Evolutionary conservation across 2,888 invertebrate species (phyloP), one percentile per base, ranked within the genome.

Genomic region (Limenitis arthemis): DNA sequence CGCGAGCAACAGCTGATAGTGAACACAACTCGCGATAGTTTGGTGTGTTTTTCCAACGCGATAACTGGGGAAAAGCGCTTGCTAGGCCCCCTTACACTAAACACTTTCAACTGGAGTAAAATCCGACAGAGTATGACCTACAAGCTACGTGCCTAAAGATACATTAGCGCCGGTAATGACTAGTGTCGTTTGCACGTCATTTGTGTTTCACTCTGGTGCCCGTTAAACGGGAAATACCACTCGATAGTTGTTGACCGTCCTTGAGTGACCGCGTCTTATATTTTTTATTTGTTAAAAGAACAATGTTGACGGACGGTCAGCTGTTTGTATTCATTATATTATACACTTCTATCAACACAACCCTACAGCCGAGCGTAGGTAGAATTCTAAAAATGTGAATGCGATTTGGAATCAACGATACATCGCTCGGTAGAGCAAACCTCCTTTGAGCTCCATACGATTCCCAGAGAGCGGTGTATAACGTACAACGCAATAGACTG

Each of bases 211-310:
- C 65, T 70, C 72, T 71, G 68, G 63, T 69, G 69, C 68, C 69
- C 61, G 65, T 70, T 62, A 70, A 79, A 78, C 79, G 80, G 82
- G 81, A 80, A 81, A 77, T 75, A 77, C 75, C 71, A 72, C 70
- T 75, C 69, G 70, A 69, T 75, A 74, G 72, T 72, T 68, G 69
- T 66, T 70, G 69, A 67, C 69, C 79, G 84, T 84, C 85, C 85
- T 85, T 84, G 82, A 76, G 69, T 77, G 79, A 81, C 81, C 81
- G 81, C 72, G 79, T 79, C 79, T 77, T 75, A 75, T 75, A 75
- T 78, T 80, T 81, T 81, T 84, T 81, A 79, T 81, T 77, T 71
- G 71, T 74, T 72, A 73, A 77, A 82, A 76, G 75, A 76, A 75
- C 72, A 72, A 77, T 77, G 74, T 73, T 72, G 76, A 70, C 74